Evolutionary conservation across 2,113 vertebrate genomes (phyloP).

Genomic region (Axis porcinus): DNA sequence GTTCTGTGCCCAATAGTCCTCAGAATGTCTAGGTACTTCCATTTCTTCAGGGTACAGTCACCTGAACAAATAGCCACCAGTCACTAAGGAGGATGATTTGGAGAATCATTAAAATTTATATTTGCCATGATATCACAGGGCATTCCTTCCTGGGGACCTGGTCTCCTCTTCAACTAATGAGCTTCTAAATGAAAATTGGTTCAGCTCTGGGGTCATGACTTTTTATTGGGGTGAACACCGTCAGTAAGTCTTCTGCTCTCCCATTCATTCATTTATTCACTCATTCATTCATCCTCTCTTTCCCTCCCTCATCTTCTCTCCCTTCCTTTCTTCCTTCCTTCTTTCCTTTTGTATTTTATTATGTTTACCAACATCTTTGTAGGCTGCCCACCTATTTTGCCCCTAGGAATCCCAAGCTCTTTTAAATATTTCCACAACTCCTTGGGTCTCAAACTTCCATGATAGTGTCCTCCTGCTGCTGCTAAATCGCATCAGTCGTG

Average conservation of each 20-base stretch:
- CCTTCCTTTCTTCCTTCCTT: background rate
- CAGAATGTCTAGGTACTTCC: background rate
- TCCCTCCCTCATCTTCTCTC: fast-evolving
- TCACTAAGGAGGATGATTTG: background rate
- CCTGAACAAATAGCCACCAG: background rate
- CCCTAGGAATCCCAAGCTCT: background rate
- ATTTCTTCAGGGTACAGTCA: background rate
- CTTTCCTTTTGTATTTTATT: background rate
- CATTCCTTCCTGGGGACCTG: background rate
- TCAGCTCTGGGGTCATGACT: background rate
- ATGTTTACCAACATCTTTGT: background rate
- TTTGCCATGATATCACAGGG: background rate
- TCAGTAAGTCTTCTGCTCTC: background rate
- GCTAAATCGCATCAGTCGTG: too few species aligned
- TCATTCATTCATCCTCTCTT: background rate
- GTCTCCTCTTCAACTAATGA: background rate
- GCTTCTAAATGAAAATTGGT: background rate
- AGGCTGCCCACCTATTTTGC: background rate
- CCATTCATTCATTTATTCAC: background rate
- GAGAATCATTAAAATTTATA: background rate
- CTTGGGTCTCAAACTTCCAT: background rate
- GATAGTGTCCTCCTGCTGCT: background rate
- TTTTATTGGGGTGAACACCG: background rate
- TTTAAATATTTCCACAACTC: background rate
- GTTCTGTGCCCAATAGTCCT: background rate